These are phyloP conservation scores for Odontocolon sp. DNA, from an alignment of 2,888 invertebrate genomes.

Conservation along the genomic window DNA sequence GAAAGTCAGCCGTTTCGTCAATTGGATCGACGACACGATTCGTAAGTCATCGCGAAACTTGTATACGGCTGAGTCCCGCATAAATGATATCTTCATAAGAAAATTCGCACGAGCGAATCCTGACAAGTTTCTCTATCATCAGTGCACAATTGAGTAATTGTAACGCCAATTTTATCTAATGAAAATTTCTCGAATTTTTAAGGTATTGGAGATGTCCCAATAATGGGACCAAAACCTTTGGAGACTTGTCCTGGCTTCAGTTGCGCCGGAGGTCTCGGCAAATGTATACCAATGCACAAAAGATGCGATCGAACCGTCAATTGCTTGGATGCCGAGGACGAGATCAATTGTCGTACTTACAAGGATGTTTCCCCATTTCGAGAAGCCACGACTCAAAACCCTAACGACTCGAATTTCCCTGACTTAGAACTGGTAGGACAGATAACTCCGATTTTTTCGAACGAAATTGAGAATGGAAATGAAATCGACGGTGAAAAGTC, in stretches of 20 bases:
- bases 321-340: conserved; percentile 91
- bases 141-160: too few relatives aligned
- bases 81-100: too few relatives aligned
- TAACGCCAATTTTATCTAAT: too few relatives aligned
- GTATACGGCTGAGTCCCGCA: too few relatives aligned
- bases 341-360: conserved; percentile 83
- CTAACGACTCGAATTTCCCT: background rate
- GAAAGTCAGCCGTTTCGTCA: conserved; percentile 87
- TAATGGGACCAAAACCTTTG: conserved; percentile 80
- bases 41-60: conserved; percentile 80
- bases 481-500: background rate
- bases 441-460: background rate
- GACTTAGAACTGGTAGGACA: background rate
- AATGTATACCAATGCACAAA: conserved; percentile 86
- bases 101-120: too few relatives aligned
- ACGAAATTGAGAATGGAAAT: background rate
- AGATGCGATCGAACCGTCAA: conserved; percentile 89
- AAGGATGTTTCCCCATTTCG: background rate
- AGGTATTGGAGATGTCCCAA: background rate
- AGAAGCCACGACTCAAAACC: background rate
- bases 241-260: conserved; percentile 88
- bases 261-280: conserved; percentile 85
- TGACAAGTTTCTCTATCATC: too few relatives aligned
- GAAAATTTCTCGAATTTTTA: conserved; percentile 30
- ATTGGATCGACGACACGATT: conserved; percentile 87